These are phyloP conservation scores for Sus scrofa DNA, from an alignment of 2,113 vertebrate genomes.

Conservation along the genomic window DNA sequence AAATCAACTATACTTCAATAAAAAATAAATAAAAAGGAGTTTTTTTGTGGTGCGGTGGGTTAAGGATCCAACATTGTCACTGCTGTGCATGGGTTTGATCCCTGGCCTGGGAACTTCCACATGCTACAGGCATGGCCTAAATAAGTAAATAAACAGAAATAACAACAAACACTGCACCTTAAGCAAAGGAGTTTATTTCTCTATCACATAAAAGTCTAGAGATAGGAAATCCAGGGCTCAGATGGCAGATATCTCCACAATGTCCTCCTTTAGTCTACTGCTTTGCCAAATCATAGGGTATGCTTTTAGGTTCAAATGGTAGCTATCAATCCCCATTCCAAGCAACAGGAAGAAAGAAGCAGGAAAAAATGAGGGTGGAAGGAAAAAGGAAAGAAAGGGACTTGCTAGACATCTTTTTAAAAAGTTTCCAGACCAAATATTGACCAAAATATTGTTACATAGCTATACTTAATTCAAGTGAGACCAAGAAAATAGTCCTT, in stretches of 20 bases:
- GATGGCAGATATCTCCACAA: not conserved
- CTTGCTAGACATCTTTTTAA: not conserved
- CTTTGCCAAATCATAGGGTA: not conserved
- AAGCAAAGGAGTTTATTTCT: conserved; percentile 38
- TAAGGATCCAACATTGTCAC: too few species aligned
- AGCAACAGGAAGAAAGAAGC: not conserved
- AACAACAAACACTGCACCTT: not conserved
- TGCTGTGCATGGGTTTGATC: too few species aligned
- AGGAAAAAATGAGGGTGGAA: not conserved
- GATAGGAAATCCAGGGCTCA: not conserved
- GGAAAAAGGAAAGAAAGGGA: not conserved
- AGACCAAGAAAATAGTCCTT: conserved; percentile 3
- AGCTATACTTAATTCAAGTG: conserved; percentile 14
- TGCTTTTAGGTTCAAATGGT: not conserved
- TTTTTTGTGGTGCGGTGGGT: too few species aligned
- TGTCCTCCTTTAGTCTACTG: not conserved
- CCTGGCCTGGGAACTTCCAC: too few species aligned
- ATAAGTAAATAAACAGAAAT: too few species aligned
- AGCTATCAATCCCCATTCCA: not conserved
- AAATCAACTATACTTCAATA: too few species aligned
- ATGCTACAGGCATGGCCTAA: too few species aligned
- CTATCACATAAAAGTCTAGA: not conserved
- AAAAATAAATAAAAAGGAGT: too few species aligned
- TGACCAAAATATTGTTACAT: not conserved
- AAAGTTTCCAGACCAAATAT: conserved; percentile 4